These are phyloP conservation scores for Meloidogyne chitwoodi DNA, from an alignment of 1,140 invertebrate genomes.

Conservation along the genomic window DNA sequence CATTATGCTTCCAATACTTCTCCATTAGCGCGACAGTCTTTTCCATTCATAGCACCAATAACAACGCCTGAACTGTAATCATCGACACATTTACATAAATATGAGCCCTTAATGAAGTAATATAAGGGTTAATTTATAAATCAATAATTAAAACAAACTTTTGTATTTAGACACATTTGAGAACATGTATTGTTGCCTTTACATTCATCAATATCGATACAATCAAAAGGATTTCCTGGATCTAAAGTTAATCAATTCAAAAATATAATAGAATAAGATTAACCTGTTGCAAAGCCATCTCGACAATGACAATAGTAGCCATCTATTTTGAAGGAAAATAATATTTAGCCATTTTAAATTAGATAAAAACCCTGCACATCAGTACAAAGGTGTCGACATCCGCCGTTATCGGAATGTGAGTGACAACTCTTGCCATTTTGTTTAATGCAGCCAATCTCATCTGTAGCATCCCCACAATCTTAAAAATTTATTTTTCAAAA, in stretches of 20 bases:
- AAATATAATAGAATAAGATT: background rate
- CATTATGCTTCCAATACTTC: background rate
- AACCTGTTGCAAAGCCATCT: conserved; percentile 46
- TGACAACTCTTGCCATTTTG: conserved; percentile 54
- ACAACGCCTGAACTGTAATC: conserved; percentile 67
- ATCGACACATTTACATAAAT: conserved; percentile 91
- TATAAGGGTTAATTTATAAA: background rate
- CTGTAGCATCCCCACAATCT: conserved; percentile 87
- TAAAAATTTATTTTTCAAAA: background rate
- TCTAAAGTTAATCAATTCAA: conserved; percentile 18
- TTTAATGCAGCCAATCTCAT: conserved; percentile 71
- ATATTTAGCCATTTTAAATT: background rate
- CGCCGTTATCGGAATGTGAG: conserved; percentile 52
- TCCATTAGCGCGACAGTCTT: conserved; percentile 60
- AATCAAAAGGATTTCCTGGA: conserved; percentile 53
- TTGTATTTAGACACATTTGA: conserved; percentile 86
- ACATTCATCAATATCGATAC: conserved; percentile 78
- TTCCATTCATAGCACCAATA: conserved; percentile 58
- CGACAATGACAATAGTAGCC: conserved; percentile 59
- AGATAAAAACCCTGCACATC: conserved; percentile 20
- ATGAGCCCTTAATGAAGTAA: conserved; percentile 72
- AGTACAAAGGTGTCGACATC: conserved; percentile 57
- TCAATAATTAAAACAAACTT: background rate
- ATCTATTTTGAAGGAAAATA: conserved; percentile 24
- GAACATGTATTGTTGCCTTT: conserved; percentile 86